Evolutionary conservation across 92 coral and sea anemone genomes (phyloP).

Genomic region (Scolanthus callimorphus): DNA sequence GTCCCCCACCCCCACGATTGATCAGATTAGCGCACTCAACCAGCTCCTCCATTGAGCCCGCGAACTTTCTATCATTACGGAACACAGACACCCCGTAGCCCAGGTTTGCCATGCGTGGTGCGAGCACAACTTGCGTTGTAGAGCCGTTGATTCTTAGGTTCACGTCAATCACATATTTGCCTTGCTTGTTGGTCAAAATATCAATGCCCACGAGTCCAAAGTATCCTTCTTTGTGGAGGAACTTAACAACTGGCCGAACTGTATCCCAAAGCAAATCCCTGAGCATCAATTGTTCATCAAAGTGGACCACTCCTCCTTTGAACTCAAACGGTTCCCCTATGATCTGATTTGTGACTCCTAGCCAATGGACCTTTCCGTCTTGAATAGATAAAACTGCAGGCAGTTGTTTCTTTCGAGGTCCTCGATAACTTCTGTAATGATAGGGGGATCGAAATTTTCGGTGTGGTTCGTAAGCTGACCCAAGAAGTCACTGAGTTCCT

Average conservation of each 20-base stretch:
- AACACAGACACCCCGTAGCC: constrained; percentile 41
- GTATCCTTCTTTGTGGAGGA: constrained; percentile 55
- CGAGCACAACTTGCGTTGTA: constrained; percentile 37
- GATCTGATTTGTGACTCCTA: too few relatives aligned
- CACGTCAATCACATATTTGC: constrained; percentile 56
- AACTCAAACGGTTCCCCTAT: too few relatives aligned
- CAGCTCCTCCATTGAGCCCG: too few relatives aligned
- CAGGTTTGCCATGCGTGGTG: constrained; percentile 54
- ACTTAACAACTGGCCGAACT: constrained; percentile 40
- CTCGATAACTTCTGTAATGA: constrained; percentile 48
- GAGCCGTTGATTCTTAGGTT: constrained; percentile 54
- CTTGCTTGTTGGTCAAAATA: constrained; percentile 42
- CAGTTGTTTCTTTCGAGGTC: constrained; percentile 26
- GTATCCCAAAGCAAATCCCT: constrained; percentile 28
- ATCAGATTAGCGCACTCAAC: too few relatives aligned
- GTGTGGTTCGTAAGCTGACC: constrained; percentile 33
- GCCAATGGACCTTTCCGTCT: constrained; percentile 45
- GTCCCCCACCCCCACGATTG: too few relatives aligned
- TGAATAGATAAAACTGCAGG: constrained; percentile 46
- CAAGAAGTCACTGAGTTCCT: constrained; percentile 28
- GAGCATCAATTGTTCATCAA: constrained; percentile 42
- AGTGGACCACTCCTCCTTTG: too few relatives aligned
- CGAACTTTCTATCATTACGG: too few relatives aligned
- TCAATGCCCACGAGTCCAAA: constrained; percentile 58
- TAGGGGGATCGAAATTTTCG: constrained; percentile 36